Evolutionary conservation across 2,888 invertebrate species (phyloP), one percentile per base, ranked within the genome.

Genomic region (Dolichopus griseipennis): DNA sequence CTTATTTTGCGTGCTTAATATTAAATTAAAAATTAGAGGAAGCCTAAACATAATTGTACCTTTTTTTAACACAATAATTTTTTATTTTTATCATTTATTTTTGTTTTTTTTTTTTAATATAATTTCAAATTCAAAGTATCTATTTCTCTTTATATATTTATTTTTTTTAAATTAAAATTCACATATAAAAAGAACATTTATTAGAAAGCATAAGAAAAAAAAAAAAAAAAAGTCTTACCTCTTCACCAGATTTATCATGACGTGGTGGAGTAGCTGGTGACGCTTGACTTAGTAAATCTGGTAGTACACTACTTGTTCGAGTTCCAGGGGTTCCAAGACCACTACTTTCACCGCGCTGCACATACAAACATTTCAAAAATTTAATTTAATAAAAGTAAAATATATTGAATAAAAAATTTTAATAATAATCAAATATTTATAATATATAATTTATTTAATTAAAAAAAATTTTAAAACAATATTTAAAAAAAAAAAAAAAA

Each of bases 201-300:
- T 37, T 37, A 37, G 5, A 27, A 69, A 71, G 33, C 52, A 33
- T 12, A 41, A 21, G 66, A 67, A 66, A 27, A 67, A 69, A 70
- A 68, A 71, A n/a, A 67, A 67, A 68, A 69, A 71, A 68, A 68
- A 69, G 71, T 83, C 88, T 84, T 84, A 96, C 96, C 93, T 97
- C 97, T 83, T 97, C 97, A 79, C 93, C 95, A 76, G 92, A 92
- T 81, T 95, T 95, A 84, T 97, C 96, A 79, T 90, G 92, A 67
- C 95, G 85, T 73, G 90, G 89, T 70, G 94, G 93, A 52, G 93
- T 93, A 73, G 92, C 92, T 71, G 91, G 91, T 69, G 88, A 88
- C 70, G 91, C 91, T 84, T 92, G 94, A 78, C 95, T 96, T 73
- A 97, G 87, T 75, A 97, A 87, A 84, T 97, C 97, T 68, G 97